These are phyloP conservation scores for Pelecanus crispus DNA, from an alignment of 2,113 vertebrate species.

Conservation along the genomic window DNA sequence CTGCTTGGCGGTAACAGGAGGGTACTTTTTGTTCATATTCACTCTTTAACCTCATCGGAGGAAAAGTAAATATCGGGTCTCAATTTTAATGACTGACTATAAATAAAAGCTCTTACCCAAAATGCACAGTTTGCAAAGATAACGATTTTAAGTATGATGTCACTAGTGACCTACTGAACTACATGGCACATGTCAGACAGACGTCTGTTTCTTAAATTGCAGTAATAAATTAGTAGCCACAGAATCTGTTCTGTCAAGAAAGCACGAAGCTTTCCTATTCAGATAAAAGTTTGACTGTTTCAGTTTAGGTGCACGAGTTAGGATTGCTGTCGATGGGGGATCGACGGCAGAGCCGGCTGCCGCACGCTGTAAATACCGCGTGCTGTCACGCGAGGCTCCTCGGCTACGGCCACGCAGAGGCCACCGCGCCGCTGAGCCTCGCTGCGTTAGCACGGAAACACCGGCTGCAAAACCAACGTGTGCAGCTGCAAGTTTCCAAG, in stretches of 20 bases:
- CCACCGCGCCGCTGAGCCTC: background rate
- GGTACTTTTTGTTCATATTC: slow-evolving; percentile 30
- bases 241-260: slow-evolving; percentile 24
- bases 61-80: slow-evolving; percentile 61
- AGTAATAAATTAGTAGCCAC: slow-evolving; percentile 62
- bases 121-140: slow-evolving; percentile 46
- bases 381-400: background rate
- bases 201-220: slow-evolving; percentile 61
- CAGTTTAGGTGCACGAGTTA: background rate
- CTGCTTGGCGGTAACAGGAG: background rate
- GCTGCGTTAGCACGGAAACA: background rate
- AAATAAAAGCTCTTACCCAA: slow-evolving; percentile 61
- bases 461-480: background rate
- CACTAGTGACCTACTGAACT: slow-evolving; percentile 54
- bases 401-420: background rate
- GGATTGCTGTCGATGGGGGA: background rate
- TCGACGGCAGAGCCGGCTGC: background rate
- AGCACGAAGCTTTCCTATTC: slow-evolving; percentile 8
- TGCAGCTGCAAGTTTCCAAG: background rate
- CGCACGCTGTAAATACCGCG: background rate
- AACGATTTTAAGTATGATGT: slow-evolving; percentile 61
- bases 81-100: slow-evolving; percentile 52
- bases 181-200: slow-evolving; percentile 64
- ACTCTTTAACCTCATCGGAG: slow-evolving; percentile 48
- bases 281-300: slow-evolving; percentile 2